A percentile compares a stretch with the other conserved stretches of the same genome.
Evolutionary conservation across 2,888 invertebrate species (phyloP).

Genomic region (Athalia rosae): DNA sequence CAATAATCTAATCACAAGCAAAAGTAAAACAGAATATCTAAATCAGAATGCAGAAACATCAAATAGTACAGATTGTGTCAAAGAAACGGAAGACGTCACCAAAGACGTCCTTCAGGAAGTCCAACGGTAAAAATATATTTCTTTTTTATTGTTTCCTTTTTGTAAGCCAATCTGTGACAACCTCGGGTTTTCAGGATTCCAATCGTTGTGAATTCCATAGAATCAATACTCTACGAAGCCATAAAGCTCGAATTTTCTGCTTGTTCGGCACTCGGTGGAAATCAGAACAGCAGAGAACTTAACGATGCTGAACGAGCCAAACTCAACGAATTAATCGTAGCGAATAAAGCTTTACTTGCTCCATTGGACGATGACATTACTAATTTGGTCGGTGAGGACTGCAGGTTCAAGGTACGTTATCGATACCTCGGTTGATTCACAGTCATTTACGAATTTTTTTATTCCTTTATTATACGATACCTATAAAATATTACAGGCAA

Average conservation of each 20-base stretch:
- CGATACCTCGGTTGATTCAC: not conserved
- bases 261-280: slow-evolving; percentile 79
- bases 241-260: slow-evolving; percentile 90
- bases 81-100: slow-evolving; percentile 73
- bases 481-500: slow-evolving; percentile 59
- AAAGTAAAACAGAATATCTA: slow-evolving; percentile 61
- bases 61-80: slow-evolving; percentile 53
- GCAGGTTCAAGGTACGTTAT: slow-evolving; percentile 76
- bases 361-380: slow-evolving; percentile 90
- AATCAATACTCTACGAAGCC: slow-evolving; percentile 89
- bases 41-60: slow-evolving; percentile 49
- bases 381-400: slow-evolving; percentile 80
- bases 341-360: slow-evolving; percentile 88
- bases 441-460: not conserved
- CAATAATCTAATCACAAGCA: slow-evolving; percentile 67
- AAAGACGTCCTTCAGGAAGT: slow-evolving; percentile 82
- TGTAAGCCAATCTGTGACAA: not conserved
- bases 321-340: slow-evolving; percentile 88
- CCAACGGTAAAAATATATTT: slow-evolving; percentile 75
- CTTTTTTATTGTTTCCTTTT: not conserved
- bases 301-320: slow-evolving; percentile 90
- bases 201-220: slow-evolving; percentile 83
- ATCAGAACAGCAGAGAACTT: slow-evolving; percentile 80
- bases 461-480: not conserved
- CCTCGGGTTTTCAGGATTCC: slow-evolving; percentile 73